These are phyloP conservation scores for Oreochromis aureus DNA, from an alignment of 2,113 vertebrate genomes.

Conservation along the genomic window DNA sequence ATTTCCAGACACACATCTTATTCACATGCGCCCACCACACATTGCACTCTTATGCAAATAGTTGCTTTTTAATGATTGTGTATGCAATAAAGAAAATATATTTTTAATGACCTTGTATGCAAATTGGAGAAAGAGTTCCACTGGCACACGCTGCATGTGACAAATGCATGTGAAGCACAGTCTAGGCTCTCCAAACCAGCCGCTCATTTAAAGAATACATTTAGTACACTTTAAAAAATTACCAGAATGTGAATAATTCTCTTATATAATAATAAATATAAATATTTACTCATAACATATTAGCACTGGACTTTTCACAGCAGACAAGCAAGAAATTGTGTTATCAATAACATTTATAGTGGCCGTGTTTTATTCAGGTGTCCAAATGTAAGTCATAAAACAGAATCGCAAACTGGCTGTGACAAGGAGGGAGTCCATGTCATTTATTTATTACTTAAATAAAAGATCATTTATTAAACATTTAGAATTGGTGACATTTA, in stretches of 20 bases:
- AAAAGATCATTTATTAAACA: neutral
- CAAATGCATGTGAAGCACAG: slow-evolving; percentile 5
- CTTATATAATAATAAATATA: neutral
- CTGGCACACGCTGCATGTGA: neutral
- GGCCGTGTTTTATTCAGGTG: neutral
- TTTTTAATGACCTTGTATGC: slow-evolving; percentile 26
- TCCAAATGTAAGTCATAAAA: neutral
- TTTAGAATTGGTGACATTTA: neutral
- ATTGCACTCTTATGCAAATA: slow-evolving; percentile 25
- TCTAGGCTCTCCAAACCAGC: neutral
- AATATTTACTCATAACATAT: neutral
- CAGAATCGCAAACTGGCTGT: neutral
- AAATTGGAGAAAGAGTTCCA: slow-evolving; percentile 12
- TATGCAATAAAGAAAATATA: slow-evolving; percentile 4
- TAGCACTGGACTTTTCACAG: neutral
- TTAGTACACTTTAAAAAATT: neutral
- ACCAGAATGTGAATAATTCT: neutral
- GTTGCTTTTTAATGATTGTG: slow-evolving; percentile 17
- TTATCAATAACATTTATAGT: neutral
- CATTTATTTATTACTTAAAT: neutral
- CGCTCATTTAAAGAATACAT: neutral
- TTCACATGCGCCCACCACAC: neutral
- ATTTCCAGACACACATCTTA: neutral
- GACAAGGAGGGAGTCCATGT: neutral
- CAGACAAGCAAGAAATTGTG: neutral